Percentiles rank a stretch among this genome's conserved stretches.
Evolutionary conservation across 2,888 invertebrate species (phyloP).

Genomic region (Eustalomyia histrio): DNA sequence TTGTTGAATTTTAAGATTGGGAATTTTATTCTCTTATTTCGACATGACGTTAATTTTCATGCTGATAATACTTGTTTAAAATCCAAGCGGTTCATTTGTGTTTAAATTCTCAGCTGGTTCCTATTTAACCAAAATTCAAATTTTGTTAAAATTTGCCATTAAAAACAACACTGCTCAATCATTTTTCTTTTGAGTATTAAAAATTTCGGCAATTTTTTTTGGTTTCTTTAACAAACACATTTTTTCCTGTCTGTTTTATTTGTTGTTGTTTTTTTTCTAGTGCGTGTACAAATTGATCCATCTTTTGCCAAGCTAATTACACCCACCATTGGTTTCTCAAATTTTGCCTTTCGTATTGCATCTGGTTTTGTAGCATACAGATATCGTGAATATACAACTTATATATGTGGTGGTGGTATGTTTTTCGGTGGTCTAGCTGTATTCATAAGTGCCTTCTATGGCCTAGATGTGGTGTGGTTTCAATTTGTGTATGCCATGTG

Average conservation of each 20-base stretch:
- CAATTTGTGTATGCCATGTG: constrained; percentile 72
- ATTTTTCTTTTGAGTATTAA: too few species aligned
- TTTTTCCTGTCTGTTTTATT: neutral
- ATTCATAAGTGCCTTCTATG: constrained; percentile 84
- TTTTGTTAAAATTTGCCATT: too few species aligned
- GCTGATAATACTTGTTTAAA: too few species aligned
- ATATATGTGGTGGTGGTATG: constrained; percentile 72
- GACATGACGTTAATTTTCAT: too few species aligned
- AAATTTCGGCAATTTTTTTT: neutral
- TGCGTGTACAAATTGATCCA: constrained; percentile 62
- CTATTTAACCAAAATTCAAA: too few species aligned
- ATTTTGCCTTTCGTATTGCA: constrained; percentile 81
- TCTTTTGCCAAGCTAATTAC: constrained; percentile 62
- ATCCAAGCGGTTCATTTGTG: too few species aligned
- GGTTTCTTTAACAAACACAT: neutral
- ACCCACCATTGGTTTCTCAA: constrained; percentile 85
- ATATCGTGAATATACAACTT: constrained; percentile 67
- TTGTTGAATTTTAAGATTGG: too few species aligned
- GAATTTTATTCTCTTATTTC: too few species aligned
- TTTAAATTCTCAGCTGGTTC: too few species aligned
- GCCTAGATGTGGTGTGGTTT: constrained; percentile 71
- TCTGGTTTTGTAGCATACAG: constrained; percentile 73
- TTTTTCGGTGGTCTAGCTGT: constrained; percentile 81
- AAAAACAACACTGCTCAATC: too few species aligned
- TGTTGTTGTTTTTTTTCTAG: constrained; percentile 29